Percentiles rank a stretch among this genome's conserved stretches.
phyloP scores from a whole-genome alignment of 1,140 invertebrate species.

The Sweltsa coloradensis region DNA sequence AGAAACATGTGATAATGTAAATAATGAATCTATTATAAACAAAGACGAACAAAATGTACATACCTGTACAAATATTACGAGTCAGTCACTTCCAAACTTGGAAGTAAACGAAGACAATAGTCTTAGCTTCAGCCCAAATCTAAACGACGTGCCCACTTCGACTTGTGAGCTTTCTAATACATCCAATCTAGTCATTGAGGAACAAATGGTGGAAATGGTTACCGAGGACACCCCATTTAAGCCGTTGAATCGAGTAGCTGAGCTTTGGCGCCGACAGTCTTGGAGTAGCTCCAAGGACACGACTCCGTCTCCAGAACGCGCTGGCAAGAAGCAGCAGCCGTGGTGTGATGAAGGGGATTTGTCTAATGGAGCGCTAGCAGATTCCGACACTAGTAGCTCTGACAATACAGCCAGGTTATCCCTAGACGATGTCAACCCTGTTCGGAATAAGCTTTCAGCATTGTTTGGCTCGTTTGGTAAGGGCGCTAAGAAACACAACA shows the following conservation, averaged over 20 bases:
- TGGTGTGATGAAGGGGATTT: constrained; percentile 23
- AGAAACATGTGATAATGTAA: not conserved
- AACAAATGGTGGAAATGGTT: not conserved
- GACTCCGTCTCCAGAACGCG: not conserved
- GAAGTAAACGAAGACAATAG: not conserved
- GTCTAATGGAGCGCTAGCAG: constrained; percentile 20
- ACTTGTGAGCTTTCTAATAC: not conserved
- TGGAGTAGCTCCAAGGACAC: constrained; percentile 8
- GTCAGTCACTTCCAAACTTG: not conserved
- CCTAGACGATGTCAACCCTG: constrained; percentile 13
- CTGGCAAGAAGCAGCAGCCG: not conserved
- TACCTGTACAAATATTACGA: not conserved
- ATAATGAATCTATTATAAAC: not conserved
- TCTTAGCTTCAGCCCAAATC: not conserved
- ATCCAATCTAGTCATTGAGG: not conserved
- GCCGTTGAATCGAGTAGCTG: not conserved
- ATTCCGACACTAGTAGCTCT: constrained; percentile 23
- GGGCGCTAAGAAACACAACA: constrained; percentile 11
- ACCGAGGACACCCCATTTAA: not conserved
- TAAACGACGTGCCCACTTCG: not conserved
- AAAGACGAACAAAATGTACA: not conserved
- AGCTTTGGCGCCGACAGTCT: not conserved
- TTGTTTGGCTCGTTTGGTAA: constrained; percentile 24
- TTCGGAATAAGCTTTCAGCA: constrained; percentile 13
- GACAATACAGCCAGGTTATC: constrained; percentile 16